Evolutionary conservation across 2,888 invertebrate species (phyloP).

Genomic region (Vanessa cardui): DNA sequence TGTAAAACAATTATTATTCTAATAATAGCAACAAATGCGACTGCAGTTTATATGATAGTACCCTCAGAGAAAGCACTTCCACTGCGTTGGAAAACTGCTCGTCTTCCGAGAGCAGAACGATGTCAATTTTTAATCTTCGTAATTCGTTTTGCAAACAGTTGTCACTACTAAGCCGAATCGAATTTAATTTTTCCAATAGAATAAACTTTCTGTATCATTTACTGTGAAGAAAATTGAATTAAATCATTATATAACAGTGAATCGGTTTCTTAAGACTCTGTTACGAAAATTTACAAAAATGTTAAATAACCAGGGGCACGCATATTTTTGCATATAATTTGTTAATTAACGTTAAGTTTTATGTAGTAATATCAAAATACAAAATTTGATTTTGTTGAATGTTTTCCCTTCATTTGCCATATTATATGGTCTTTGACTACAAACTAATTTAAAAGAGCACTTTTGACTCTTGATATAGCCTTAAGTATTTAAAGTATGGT

Average conservation of each 20-base stretch:
- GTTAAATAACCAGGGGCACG: background rate
- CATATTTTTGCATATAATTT: background rate
- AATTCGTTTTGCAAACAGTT: conserved; percentile 46
- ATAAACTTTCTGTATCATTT: conserved; percentile 13
- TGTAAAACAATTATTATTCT: too few species aligned
- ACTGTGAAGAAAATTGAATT: background rate
- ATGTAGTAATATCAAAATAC: too few species aligned
- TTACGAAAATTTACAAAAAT: background rate
- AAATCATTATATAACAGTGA: background rate
- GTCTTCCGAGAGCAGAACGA: conserved; percentile 50
- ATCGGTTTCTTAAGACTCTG: background rate
- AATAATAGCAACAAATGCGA: too few species aligned
- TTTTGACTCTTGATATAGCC: background rate
- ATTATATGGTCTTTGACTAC: too few species aligned
- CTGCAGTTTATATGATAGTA: conserved; percentile 22
- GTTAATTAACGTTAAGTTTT: too few species aligned
- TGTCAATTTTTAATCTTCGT: conserved; percentile 53
- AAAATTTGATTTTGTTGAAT: too few species aligned
- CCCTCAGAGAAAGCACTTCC: conserved; percentile 67
- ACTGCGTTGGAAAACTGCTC: conserved; percentile 65
- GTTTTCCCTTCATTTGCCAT: too few species aligned
- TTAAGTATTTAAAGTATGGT: background rate
- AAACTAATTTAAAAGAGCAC: conserved; percentile 1
- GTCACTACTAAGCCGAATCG: conserved; percentile 16
- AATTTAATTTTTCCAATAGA: conserved; percentile 21